Base-by-base conservation (phyloP, 2,888 invertebrate species). In the Perizoma affinitatum region DNA sequence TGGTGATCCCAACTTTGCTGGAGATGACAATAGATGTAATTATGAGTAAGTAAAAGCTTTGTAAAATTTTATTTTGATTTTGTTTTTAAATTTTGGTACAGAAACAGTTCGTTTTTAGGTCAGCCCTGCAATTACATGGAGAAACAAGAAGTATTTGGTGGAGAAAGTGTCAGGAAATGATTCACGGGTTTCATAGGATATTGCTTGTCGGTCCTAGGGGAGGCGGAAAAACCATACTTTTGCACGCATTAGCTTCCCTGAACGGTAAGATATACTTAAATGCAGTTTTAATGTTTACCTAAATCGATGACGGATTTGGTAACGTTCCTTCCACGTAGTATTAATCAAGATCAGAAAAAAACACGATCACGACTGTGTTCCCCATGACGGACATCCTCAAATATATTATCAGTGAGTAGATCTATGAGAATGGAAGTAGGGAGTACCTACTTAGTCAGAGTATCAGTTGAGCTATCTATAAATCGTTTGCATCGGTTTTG, bases 1-100 rank as follows among this genome's bases (percentile, higher is more conserved):
- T 8, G 90, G 88, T 5, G 90, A 90, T 57, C 72, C 79, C 8
- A 88, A 89, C 61, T 88, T 82, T 54, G 80, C 75, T 34, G 90
- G 88, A 22, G 84, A 84, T n/a, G 82, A 83, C 55, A 58, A 82
- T 5, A 82, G 87, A 10, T 83, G 82, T 54, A 66, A 70, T 42
- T 78, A 80, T 35, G 53, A 63, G 89, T 89, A 69, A 78, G 80
- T 64, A 35, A 9, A 43, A 8, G 8, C 6, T n/a, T 50, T 33
- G 5, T 52, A 7, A 40, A 11, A 42, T n/a, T 41, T 36, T 2
- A 44, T 41, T 36, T 35, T 54, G 40, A 8, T 35, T 6, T n/a
- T n/a, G n/a, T n/a, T n/a, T 22, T 22, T 22, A 22, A 22, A 22
- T 22, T 22, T 22, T 22, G 22, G 22, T 22, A 22, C 3, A 22